phyloP scores from a whole-genome alignment of 2,113 vertebrate species.

The Sinosuthora webbiana region DNA sequence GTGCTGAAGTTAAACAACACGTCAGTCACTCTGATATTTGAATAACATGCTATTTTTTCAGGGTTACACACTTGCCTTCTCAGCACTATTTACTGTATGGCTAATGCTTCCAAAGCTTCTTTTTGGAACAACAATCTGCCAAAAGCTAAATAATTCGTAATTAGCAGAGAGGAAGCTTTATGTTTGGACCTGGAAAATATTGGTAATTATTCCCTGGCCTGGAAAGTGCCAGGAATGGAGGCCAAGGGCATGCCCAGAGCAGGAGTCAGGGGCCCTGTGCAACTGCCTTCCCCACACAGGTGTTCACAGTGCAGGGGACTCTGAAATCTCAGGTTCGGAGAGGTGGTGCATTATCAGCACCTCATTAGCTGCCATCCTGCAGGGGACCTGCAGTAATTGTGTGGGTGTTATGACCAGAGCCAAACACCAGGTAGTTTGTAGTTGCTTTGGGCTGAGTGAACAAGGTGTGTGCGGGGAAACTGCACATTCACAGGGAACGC shows the following conservation, averaged over 20 bases:
- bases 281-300: background rate
- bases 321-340: background rate
- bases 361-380: background rate
- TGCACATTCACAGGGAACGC: background rate
- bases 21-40: constrained; percentile 4
- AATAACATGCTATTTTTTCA: background rate
- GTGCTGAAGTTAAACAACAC: constrained; percentile 18
- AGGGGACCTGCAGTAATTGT: background rate
- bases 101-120: background rate
- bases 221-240: background rate
- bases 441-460: background rate
- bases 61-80: background rate
- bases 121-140: constrained; percentile 27
- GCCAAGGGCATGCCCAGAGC: background rate
- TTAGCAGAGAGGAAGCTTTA: constrained; percentile 24
- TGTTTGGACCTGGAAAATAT: background rate
- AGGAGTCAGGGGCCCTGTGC: background rate
- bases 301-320: background rate
- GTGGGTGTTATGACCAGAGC: background rate
- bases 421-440: background rate
- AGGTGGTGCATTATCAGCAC: background rate
- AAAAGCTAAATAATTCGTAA: constrained; percentile 50
- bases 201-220: background rate
- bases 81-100: background rate
- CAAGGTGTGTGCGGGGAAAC: background rate